Conservation (phyloP, 2,888 invertebrate species). For the Lymantria dispar region DNA sequence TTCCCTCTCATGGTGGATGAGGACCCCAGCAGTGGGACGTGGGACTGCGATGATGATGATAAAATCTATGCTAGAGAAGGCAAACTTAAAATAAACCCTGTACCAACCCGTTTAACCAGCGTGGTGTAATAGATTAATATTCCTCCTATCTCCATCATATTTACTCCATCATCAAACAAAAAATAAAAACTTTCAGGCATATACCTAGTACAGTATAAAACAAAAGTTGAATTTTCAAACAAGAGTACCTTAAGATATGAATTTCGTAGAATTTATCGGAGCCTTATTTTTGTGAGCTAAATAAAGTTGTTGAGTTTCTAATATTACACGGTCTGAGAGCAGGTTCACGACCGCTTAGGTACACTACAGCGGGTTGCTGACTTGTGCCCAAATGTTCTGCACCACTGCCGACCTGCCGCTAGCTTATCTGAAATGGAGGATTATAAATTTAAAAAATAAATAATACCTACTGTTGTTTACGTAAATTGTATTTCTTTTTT, state of each 20-base stretch:
- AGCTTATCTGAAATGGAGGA: constrained; percentile 41
- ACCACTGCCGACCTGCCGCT: constrained; percentile 39
- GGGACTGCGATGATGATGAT: too few species aligned
- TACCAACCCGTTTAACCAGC: too few species aligned
- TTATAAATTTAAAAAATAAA: constrained; percentile 18
- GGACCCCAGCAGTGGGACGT: too few species aligned
- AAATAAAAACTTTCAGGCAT: not conserved
- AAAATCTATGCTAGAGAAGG: too few species aligned
- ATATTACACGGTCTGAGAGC: constrained; percentile 34
- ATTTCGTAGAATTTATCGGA: constrained; percentile 12
- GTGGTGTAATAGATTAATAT: too few species aligned
- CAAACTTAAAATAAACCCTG: too few species aligned
- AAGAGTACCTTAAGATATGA: not conserved
- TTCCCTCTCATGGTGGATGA: too few species aligned
- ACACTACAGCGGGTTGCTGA: constrained; percentile 46
- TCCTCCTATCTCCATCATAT: too few species aligned
- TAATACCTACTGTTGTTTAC: not conserved
- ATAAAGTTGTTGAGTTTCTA: constrained; percentile 33
- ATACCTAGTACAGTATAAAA: not conserved
- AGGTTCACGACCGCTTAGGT: constrained; percentile 53
- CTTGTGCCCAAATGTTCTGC: constrained; percentile 49
- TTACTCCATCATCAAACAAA: too few species aligned
- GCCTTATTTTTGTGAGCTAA: constrained; percentile 28
- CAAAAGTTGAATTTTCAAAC: not conserved
- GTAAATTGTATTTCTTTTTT: too few species aligned